Base-by-base conservation (phyloP, 2,888 invertebrate genomes). In the Heliconius hortense region DNA sequence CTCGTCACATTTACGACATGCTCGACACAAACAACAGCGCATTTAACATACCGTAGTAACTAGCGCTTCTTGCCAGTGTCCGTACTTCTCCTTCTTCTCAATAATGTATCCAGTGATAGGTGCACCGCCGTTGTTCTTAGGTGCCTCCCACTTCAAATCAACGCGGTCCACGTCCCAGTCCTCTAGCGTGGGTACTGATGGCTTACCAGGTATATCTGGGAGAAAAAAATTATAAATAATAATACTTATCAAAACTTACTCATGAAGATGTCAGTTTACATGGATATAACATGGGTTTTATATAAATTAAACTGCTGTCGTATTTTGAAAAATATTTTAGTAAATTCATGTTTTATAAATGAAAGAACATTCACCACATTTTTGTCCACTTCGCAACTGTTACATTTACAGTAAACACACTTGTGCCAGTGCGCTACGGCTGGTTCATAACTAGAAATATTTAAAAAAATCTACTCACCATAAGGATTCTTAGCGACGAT, bases 401-500 rank as follows among this genome's bases (percentile, higher is more conserved):
- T 18, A 21, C 48, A 21, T 48, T 48, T 48, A 48, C 18, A 48
- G 18, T 48, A 48, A 35, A 18, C 48, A 21, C 7, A 21, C 48
- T 48, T 48, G 21, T 18, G 21, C 48, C 18, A 48, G 5, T 48
- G 48, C 21, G 18, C 7, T 2, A 48, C 7, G 21, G 18, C 2
- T 7, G 8, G 18, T 48, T 48, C 48, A 48, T 48, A 48, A 48
- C 48, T 8, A 48, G 18, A 48, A 7, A 48, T 43, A 43, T 43
- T 13, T 4, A 43, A 18, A 48, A 18, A 48, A 48, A 21, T 18
- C 4, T 73, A 86, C 90, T 90, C 84, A 97, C 97, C 98, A 87
- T 96, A 99, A 81, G 99, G 99, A 95, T 99, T 99, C 94, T 99
- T 99, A 35, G 99, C 99, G 26, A 97, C 88, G 78, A 97, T 97